These are phyloP conservation scores for Lasioglossum figueresi DNA, from an alignment of 2,888 invertebrate species.

Conservation along the genomic window DNA sequence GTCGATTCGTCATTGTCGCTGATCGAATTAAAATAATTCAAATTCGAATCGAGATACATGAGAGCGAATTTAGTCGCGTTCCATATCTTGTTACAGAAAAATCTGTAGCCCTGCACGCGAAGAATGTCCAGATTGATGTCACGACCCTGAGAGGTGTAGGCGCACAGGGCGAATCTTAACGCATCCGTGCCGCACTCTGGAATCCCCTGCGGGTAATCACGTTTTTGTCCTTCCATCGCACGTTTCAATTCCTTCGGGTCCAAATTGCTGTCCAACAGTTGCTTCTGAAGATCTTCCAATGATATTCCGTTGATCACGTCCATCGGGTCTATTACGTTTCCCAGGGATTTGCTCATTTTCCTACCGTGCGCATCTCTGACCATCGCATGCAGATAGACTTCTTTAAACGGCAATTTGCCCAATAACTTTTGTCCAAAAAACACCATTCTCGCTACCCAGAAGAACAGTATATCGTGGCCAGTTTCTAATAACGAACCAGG, in stretches of 20 bases:
- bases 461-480: constrained; percentile 98
- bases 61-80: constrained; percentile 98
- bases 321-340: constrained; percentile 98
- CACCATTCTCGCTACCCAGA: constrained; percentile 99
- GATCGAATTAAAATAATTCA: constrained; percentile 84
- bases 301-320: constrained; percentile 96
- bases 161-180: constrained; percentile 94
- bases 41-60: constrained; percentile 87
- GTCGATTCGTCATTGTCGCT: not conserved
- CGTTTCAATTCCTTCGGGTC: constrained; percentile 90
- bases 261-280: constrained; percentile 91
- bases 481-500: constrained; percentile 97
- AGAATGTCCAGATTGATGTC: constrained; percentile 98
- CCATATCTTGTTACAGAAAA: constrained; percentile 99
- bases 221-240: constrained; percentile 84
- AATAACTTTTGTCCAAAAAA: constrained; percentile 97
- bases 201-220: constrained; percentile 92
- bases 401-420: constrained; percentile 95
- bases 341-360: constrained; percentile 99
- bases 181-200: constrained; percentile 99
- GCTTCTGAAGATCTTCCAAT: constrained; percentile 90
- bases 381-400: constrained; percentile 98
- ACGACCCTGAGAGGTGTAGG: constrained; percentile 94
- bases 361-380: constrained; percentile 98
- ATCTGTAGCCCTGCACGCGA: constrained; percentile 96